Evolutionary conservation across 2,888 invertebrate species (phyloP), one percentile per base, ranked within the genome.

Genomic region (Zaprionus lineosus): DNA sequence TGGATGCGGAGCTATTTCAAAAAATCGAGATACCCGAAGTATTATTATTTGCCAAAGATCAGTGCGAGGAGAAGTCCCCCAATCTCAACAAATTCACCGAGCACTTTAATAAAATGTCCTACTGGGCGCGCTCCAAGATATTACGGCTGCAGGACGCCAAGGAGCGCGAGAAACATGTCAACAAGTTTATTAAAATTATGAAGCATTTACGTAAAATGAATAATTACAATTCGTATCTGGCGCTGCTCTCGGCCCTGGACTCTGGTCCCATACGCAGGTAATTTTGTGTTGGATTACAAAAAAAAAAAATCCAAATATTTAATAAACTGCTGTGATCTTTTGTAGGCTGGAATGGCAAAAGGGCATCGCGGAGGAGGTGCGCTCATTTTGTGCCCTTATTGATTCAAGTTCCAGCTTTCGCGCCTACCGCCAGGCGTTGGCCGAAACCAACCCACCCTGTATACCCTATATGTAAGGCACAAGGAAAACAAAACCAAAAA

Each of bases 41-140:
- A 65, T 91, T 99, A 70, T 94, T 98, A 77, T 99, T 98, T 98
- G 97, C 98, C 26, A 95, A 97, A 86, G 98, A 99, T 89, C 99
- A 99, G 90, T 97, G 96, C 71, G 99, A 99, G 90, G 98, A 98
- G 88, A 93, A 96, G 77, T 98, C 98, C 87, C 98, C 98, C 1
- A 99, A 99, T 91, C 92, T 99, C 55, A 98, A 98, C 21, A 92
- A 95, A 73, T 99, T 99, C 89, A 99, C 99, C 0, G 98, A 98
- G 89, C 99, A 99, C 91, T 99, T 99, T 90, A 99, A 99, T 89
- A 98, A 99, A 91, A 98, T 98, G 97, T 98, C 98, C 56, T 98
- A 96, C 88, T 98, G 98, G 98, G 98, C 98, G 31, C 92, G 99
- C 50, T 97, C 98, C 2, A 93, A 96, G 88, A 98, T 99, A 84